Conservation (phyloP, 2,113 vertebrate genomes). For the Plestiodon gilberti region DNA sequence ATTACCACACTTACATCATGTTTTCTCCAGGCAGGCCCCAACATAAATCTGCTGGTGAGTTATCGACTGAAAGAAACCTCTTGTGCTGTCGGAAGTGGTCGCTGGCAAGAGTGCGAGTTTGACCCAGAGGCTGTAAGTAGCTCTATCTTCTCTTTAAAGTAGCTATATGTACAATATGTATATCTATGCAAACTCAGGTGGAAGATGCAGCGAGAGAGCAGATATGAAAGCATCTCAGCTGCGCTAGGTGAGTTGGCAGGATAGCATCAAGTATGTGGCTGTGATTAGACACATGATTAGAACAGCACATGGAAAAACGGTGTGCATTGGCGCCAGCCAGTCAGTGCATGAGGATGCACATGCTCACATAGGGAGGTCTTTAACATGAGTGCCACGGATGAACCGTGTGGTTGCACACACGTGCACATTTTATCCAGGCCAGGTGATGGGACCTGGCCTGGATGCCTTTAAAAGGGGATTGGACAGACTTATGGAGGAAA, state of each 20-base stretch:
- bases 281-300: background rate
- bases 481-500: too few species aligned
- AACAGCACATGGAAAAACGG: background rate
- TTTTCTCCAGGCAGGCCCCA: slow-evolving; percentile 72
- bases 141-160: background rate
- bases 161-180: background rate
- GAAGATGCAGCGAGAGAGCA: background rate
- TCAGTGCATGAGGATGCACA: background rate
- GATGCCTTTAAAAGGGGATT: too few species aligned
- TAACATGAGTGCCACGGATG: background rate
- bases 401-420: background rate
- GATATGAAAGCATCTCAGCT: background rate
- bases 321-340: background rate
- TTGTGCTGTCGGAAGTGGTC: slow-evolving; percentile 72
- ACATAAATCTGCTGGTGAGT: slow-evolving; percentile 70
- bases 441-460: too few species aligned
- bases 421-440: too few species aligned
- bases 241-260: background rate
- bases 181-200: too few species aligned
- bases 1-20: background rate
- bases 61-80: slow-evolving; percentile 80
- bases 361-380: background rate
- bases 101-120: slow-evolving; percentile 86
- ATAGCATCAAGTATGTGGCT: background rate
- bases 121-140: slow-evolving; percentile 73